phyloP scores from a whole-genome alignment of 2,888 invertebrate species.

The Pogonocherus hispidulus region DNA sequence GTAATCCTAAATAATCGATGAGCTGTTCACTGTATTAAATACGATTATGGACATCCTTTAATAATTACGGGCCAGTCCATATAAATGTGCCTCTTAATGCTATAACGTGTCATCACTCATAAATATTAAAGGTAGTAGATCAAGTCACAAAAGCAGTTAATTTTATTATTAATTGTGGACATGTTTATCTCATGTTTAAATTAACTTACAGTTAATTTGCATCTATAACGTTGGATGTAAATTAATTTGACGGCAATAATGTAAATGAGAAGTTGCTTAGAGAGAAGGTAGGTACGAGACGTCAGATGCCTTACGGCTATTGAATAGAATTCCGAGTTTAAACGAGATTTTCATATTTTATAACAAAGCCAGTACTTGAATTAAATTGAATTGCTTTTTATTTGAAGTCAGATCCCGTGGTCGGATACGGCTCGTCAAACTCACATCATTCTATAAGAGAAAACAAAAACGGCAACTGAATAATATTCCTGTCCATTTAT shows the following conservation, averaged over 20 bases:
- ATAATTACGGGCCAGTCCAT: too few relatives aligned
- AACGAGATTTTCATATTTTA: conserved; percentile 54
- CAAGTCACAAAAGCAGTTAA: conserved; percentile 52
- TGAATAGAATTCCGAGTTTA: conserved; percentile 43
- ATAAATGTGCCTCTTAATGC: too few relatives aligned
- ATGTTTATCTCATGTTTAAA: conserved; percentile 60
- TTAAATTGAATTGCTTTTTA: conserved; percentile 52
- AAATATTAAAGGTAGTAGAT: conserved; percentile 50
- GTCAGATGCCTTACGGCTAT: conserved; percentile 38
- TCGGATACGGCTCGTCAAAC: conserved; percentile 41
- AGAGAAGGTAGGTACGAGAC: conserved; percentile 17
- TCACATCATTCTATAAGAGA: conserved; percentile 22
- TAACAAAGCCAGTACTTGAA: conserved; percentile 48
- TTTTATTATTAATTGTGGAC: conserved; percentile 59
- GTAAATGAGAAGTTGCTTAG: conserved; percentile 54
- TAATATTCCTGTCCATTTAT: conserved; percentile 16
- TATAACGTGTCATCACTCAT: conserved; percentile 55
- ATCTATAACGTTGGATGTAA: conserved; percentile 59
- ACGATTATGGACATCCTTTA: too few relatives aligned
- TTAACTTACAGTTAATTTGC: conserved; percentile 60
- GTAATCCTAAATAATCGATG: too few relatives aligned
- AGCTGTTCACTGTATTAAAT: too few relatives aligned
- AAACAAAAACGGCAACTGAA: conserved; percentile 10
- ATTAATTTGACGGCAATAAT: conserved; percentile 62
- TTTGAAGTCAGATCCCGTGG: conserved; percentile 42